phyloP scores from a whole-genome alignment of 2,797 vertebrate species.

The Gymnoscopelus braueri region DNA sequence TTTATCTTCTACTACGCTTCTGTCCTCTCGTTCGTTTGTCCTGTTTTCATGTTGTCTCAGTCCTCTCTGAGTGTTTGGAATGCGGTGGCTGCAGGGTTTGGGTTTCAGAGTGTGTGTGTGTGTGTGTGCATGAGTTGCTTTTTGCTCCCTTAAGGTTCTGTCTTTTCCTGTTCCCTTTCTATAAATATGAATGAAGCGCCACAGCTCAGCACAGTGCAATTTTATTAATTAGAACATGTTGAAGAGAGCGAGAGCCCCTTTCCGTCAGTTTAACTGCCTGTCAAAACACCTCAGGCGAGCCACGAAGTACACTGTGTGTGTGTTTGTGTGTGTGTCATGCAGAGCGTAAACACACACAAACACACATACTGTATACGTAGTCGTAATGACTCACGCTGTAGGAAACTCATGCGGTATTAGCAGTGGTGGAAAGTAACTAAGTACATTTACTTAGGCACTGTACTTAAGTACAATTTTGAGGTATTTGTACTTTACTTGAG shows the following conservation, averaged over 20 bases:
- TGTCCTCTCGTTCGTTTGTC: no score
- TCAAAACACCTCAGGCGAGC: slow-evolving; percentile 66
- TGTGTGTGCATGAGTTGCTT: slow-evolving; percentile 12
- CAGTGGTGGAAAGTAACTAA: no score
- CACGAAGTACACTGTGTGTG: slow-evolving; percentile 21
- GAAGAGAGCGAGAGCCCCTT: slow-evolving; percentile 42
- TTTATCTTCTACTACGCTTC: no score
- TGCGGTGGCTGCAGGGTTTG: no score
- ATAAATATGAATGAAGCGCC: slow-evolving; percentile 63
- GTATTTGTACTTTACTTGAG: no score
- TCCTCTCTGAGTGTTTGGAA: no score
- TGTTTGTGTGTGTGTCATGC: slow-evolving; percentile 9
- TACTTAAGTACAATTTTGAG: no score
- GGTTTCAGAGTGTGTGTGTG: no score
- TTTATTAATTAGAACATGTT: slow-evolving; percentile 58
- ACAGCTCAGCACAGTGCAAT: slow-evolving; percentile 46
- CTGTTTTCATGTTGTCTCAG: no score
- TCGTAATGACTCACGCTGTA: slow-evolving; percentile 52
- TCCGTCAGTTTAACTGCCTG: slow-evolving; percentile 41
- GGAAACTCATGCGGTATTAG: slow-evolving; percentile 45
- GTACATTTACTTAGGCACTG: no score
- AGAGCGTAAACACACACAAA: slow-evolving; percentile 35
- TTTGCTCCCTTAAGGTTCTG: slow-evolving; percentile 19
- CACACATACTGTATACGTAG: slow-evolving; percentile 24
- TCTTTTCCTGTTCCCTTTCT: slow-evolving; percentile 39